Evolutionary conservation across 2,888 invertebrate genomes (phyloP).

Genomic region (Polydrusus pterygomalis): DNA sequence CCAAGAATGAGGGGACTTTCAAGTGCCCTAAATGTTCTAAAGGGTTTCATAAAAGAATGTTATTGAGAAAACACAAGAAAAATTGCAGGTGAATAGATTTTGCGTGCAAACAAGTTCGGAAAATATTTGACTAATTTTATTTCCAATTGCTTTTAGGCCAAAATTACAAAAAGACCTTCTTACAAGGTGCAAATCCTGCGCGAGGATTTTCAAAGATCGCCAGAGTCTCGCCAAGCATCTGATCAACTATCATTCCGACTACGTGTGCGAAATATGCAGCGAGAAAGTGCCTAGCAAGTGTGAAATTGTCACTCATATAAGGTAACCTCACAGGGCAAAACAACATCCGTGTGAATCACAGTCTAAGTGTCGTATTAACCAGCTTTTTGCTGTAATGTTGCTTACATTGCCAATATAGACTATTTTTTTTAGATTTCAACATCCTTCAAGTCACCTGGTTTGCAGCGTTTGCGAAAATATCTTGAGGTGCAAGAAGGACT

Average conservation of each 20-base stretch:
- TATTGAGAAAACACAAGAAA: conserved; percentile 76
- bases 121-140: neutral
- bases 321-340: too few species aligned
- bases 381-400: too few species aligned
- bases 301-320: conserved; percentile 75
- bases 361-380: too few species aligned
- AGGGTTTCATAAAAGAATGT: conserved; percentile 75
- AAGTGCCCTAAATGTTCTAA: conserved; percentile 76
- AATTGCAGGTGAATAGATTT: conserved; percentile 74
- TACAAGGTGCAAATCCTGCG: conserved; percentile 75
- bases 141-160: conserved; percentile 59
- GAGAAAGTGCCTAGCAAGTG: conserved; percentile 75
- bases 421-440: conserved; percentile 69
- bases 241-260: conserved; percentile 75
- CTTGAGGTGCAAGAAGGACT: conserved; percentile 73
- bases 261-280: conserved; percentile 74
- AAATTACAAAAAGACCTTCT: conserved; percentile 74
- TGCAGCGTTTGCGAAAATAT: conserved; percentile 74
- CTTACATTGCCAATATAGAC: too few species aligned
- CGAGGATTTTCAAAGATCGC: conserved; percentile 75
- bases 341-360: too few species aligned
- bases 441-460: conserved; percentile 74
- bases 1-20: conserved; percentile 72
- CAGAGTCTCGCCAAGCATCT: conserved; percentile 75
- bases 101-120: too few species aligned